Evolutionary conservation across 2,888 invertebrate species (phyloP), one percentile per base, ranked within the genome.

Genomic region (Drosophila merina): DNA sequence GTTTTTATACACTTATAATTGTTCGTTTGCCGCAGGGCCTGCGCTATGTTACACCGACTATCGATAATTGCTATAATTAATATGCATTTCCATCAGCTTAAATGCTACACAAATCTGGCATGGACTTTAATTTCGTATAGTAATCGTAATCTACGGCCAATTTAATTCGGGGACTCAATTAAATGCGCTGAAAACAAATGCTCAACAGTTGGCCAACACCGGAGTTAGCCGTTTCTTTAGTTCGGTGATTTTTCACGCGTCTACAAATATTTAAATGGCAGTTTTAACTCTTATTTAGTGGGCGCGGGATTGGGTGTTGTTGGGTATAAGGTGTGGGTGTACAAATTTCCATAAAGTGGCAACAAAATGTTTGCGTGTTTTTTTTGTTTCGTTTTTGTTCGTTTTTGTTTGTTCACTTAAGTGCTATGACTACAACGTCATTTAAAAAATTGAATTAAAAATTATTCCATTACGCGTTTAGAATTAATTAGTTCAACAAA

Each of bases 381-480:
- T 26, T n/a, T 52, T 71, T 14, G n/a, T n/a, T 14, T 14, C 14
- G 14, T 14, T 14, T 57, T 20, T 20, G 20, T 20, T 20, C 20
- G 20, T 20, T 20, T 20, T 20, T 20, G 40, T 49, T 45, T 66
- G 49, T 62, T 80, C 72, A 67, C 63, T 76, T 80, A 83, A 79
- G 69, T 73, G 69, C 74, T 83, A 90, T 90, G 89, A 90, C 89
- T 90, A 90, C 69, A 90, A 90, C 90, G 89, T 90, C 89, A 90
- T 90, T 79, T 82, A 78, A 77, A 62, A 77, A 77, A 84, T 75
- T 68, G 71, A 63, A 84, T 83, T 74, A 77, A 72, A 85, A 85
- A 72, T 54, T 44, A 84, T 63, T 28, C 54, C 68, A 72, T 56
- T 77, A 78, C 64, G 83, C 72, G 67, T 76, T 68, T 55, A 76